Evolutionary conservation across 2,888 invertebrate species (phyloP), one percentile per base, ranked within the genome.

Genomic region (Pandemis cinnamomeana): DNA sequence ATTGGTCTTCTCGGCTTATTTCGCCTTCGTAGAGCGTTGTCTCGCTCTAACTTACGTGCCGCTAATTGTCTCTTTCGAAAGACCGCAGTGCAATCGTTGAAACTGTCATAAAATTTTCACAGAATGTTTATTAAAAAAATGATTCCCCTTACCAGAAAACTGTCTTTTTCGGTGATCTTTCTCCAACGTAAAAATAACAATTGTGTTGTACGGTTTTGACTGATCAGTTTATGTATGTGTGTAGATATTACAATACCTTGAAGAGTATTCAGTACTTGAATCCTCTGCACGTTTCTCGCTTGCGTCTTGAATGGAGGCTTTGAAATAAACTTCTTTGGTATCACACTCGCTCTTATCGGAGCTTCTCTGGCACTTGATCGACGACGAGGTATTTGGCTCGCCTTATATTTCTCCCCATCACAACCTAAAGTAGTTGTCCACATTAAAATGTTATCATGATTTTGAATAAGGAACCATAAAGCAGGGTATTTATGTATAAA

Each of bases 361-460:
- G 66, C 48, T 48, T 80, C 80, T 51, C 78, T 80, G 2, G 67
- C 75, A 8, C 66, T 64, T 2, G 55, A 74, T 76, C 79, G 87
- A 0, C 82, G 81, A n/a, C 84, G 80, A 4, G 89, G 88, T 78
- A 88, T 89, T 1, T 82, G 78, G 78, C 88, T 89, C 10, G 84
- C 79, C 77, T 85, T 88, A 5, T 67, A 3, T 76, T 80, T 87
- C 3, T 75, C 76, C 48, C 71, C 71, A n/a, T 46, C 68, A 42
- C 13, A 63, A 58, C 66, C 67, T 75, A 46, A 61, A 64, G 62
- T 55, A 36, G 51, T 5, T n/a, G 53, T 15, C 4, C 7, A 15
- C 15, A 53, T 58, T 51, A n/a, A 6, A 2, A 51, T 51, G 51
- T 13, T n/a, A 51, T 51, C n/a, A 13, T 51, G n/a, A 5, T 51